Evolutionary conservation across 1,140 invertebrate genomes (phyloP).

Genomic region (Battus philenor): DNA sequence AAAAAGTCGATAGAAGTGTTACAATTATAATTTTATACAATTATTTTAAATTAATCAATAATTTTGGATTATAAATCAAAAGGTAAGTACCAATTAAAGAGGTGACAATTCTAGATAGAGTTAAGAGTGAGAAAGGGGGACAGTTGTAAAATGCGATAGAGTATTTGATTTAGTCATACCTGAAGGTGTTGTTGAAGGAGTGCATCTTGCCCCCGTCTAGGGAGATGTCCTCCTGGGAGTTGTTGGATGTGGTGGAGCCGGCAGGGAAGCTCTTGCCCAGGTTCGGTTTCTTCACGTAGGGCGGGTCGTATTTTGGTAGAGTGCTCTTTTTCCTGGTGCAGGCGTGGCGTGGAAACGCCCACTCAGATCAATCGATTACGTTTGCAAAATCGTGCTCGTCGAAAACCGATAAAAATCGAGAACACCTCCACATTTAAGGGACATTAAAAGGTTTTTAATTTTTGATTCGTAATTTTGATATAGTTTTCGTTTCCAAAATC

Average conservation of each 20-base stretch:
- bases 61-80: too few relatives aligned
- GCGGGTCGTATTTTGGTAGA: conserved; percentile 89
- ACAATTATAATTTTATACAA: too few relatives aligned
- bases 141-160: too few relatives aligned
- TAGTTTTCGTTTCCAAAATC: conserved; percentile 48
- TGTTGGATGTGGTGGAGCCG: conserved; percentile 80
- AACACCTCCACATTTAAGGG: too few relatives aligned
- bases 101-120: too few relatives aligned
- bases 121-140: too few relatives aligned
- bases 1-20: too few relatives aligned
- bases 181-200: conserved; percentile 88
- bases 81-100: too few relatives aligned
- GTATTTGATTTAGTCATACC: too few relatives aligned
- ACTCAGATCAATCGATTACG: conserved; percentile 74
- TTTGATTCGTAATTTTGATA: conserved; percentile 32
- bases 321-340: conserved; percentile 88
- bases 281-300: conserved; percentile 88
- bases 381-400: conserved; percentile 45
- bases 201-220: conserved; percentile 87
- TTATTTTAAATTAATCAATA: too few relatives aligned
- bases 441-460: conserved; percentile 22
- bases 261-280: conserved; percentile 82
- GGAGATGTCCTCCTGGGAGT: conserved; percentile 84
- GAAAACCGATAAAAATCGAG: conserved; percentile 41
- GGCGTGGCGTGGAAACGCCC: conserved; percentile 72